Evolutionary conservation across 2,797 vertebrate species (phyloP).

Genomic region (Alectoris magna): DNA sequence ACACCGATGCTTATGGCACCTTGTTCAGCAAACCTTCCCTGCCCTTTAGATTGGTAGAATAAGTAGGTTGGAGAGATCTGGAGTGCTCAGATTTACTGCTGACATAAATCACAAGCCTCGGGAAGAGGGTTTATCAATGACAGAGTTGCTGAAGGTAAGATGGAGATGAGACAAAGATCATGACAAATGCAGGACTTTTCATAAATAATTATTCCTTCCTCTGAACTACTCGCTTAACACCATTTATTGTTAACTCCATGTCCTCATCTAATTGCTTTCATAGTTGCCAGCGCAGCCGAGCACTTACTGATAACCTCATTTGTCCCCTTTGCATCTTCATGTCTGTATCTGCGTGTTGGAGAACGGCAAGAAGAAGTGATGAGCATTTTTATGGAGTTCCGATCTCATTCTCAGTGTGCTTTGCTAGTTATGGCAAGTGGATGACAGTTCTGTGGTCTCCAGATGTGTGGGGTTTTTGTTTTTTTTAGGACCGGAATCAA

Average conservation of each 20-base stretch:
- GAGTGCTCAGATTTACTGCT: neutral
- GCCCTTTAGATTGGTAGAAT: neutral
- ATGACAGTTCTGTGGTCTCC: neutral
- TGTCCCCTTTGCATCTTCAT: neutral
- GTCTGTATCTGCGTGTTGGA: neutral
- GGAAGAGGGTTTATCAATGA: neutral
- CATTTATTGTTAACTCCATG: neutral
- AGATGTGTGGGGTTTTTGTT: neutral
- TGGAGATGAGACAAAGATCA: neutral
- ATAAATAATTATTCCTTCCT: neutral
- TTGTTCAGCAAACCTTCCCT: neutral
- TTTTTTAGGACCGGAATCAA: neutral
- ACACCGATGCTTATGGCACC: neutral
- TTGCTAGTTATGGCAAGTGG: neutral
- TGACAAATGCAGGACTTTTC: neutral
- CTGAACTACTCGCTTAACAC: neutral
- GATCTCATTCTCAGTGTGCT: neutral
- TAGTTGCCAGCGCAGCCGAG: neutral
- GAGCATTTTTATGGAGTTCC: neutral
- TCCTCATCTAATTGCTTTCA: neutral
- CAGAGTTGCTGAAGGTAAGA: neutral
- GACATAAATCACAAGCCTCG: neutral
- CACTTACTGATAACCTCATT: accelerated
- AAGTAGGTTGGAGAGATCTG: neutral
- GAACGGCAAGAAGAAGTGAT: accelerated